Conservation (phyloP, 2,888 invertebrate species). For the Xestia c-nigrum region DNA sequence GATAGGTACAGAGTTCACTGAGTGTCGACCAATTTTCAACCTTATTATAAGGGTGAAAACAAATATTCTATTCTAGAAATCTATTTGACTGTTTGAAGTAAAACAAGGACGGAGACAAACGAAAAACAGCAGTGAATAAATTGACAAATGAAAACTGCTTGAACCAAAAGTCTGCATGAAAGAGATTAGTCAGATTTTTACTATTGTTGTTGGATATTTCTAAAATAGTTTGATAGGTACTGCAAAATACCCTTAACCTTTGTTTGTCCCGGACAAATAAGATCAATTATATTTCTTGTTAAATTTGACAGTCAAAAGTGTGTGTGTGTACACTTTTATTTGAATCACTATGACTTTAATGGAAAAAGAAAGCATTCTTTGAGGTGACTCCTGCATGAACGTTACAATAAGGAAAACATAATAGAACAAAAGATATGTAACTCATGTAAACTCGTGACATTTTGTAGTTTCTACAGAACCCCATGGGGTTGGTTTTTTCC, state of each 20-base stretch:
- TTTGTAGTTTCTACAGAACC: constrained; percentile 16
- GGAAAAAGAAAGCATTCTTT: background rate
- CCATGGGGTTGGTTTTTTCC: no score
- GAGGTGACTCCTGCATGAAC: background rate
- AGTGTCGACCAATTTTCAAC: no score
- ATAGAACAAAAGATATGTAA: background rate
- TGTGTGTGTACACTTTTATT: background rate
- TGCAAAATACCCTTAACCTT: background rate
- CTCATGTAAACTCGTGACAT: background rate
- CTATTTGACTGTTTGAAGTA: background rate
- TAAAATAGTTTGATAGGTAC: background rate
- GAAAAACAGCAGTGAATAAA: background rate
- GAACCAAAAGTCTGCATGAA: background rate
- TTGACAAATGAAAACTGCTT: background rate
- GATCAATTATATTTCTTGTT: background rate
- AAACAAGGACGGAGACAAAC: background rate
- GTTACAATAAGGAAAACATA: background rate
- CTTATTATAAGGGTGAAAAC: no score
- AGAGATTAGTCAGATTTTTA: background rate
- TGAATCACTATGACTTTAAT: background rate
- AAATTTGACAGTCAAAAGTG: background rate
- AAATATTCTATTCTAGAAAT: background rate
- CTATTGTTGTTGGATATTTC: background rate
- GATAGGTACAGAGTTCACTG: background rate
- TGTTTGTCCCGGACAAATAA: background rate